Evolutionary conservation across 2,113 vertebrate genomes (phyloP).

Genomic region (Aphyosemion australe): DNA sequence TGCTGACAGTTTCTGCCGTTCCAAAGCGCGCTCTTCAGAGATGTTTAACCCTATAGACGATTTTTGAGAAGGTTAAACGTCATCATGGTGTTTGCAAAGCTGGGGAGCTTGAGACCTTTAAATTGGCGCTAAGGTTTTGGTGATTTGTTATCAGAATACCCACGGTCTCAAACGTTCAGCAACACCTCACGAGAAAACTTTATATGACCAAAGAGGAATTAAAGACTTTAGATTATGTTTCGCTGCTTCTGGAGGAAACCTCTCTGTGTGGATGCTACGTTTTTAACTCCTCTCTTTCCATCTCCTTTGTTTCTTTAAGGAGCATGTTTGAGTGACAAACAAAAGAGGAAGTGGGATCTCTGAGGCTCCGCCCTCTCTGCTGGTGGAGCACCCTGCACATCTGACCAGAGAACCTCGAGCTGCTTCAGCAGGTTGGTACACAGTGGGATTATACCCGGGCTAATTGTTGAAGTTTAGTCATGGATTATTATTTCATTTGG

Average conservation of each 20-base stretch:
- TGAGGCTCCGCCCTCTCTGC: constrained; percentile 69
- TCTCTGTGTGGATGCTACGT: background rate
- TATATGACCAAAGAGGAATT: too few relatives aligned
- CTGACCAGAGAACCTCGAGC: constrained; percentile 63
- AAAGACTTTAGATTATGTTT: too few relatives aligned
- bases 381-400: constrained; percentile 71
- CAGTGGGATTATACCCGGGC: too few relatives aligned
- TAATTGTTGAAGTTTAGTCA: too few relatives aligned
- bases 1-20: constrained; percentile 19
- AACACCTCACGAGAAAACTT: too few relatives aligned
- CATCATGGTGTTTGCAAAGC: background rate
- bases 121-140: background rate
- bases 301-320: constrained; percentile 52
- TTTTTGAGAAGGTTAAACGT: too few relatives aligned
- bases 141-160: constrained; percentile 8
- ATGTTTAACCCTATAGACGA: background rate
- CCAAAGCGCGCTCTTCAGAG: constrained; percentile 10
- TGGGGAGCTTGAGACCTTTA: constrained; percentile 6
- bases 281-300: constrained; percentile 5
- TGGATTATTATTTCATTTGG: too few relatives aligned
- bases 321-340: constrained; percentile 76
- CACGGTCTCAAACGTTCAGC: background rate
- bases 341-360: constrained; percentile 74
- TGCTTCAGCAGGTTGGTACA: constrained; percentile 67
- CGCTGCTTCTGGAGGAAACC: background rate